Percentiles rank a stretch among this genome's conserved stretches.
phyloP scores from a whole-genome alignment of 2,888 invertebrate species.

The Esperia sulphurella region DNA sequence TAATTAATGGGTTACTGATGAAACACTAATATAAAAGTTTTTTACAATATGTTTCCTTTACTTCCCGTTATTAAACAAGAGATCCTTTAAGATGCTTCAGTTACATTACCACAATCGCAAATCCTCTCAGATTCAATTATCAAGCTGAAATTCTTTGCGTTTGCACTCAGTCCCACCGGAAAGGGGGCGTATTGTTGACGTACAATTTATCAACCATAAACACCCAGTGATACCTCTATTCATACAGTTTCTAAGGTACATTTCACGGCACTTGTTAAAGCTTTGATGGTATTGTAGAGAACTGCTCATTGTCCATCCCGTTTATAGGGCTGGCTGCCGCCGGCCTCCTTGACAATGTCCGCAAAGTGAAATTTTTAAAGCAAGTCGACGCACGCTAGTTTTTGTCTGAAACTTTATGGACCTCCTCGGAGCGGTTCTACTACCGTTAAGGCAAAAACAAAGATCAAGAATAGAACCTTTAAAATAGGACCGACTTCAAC shows the following conservation, averaged over 20 bases:
- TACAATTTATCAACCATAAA: slow-evolving; percentile 62
- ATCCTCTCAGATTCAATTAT: not conserved
- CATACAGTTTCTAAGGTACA: slow-evolving; percentile 47
- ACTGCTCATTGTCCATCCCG: slow-evolving; percentile 38
- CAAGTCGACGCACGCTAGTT: slow-evolving; percentile 42
- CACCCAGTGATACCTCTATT: slow-evolving; percentile 66
- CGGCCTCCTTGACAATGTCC: slow-evolving; percentile 37
- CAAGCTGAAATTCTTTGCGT: slow-evolving; percentile 19
- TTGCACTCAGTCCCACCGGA: slow-evolving; percentile 30
- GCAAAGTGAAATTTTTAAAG: slow-evolving; percentile 52
- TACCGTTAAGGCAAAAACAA: slow-evolving; percentile 73
- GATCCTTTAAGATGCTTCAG: no score
- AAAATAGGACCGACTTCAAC: slow-evolving; percentile 23
- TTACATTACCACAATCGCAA: no score
- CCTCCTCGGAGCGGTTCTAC: slow-evolving; percentile 54
- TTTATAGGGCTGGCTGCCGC: slow-evolving; percentile 44
- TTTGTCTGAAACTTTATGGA: slow-evolving; percentile 49
- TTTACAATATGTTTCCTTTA: no score
- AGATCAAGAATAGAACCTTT: slow-evolving; percentile 27
- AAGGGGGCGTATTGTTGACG: slow-evolving; percentile 67
- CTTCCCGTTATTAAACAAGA: no score
- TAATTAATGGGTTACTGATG: no score
- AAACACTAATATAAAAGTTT: no score
- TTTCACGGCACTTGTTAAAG: slow-evolving; percentile 61
- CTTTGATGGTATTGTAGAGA: slow-evolving; percentile 54